These are phyloP conservation scores for Drosophila kokeensis DNA, from an alignment of 2,888 invertebrate species.

Conservation along the genomic window DNA sequence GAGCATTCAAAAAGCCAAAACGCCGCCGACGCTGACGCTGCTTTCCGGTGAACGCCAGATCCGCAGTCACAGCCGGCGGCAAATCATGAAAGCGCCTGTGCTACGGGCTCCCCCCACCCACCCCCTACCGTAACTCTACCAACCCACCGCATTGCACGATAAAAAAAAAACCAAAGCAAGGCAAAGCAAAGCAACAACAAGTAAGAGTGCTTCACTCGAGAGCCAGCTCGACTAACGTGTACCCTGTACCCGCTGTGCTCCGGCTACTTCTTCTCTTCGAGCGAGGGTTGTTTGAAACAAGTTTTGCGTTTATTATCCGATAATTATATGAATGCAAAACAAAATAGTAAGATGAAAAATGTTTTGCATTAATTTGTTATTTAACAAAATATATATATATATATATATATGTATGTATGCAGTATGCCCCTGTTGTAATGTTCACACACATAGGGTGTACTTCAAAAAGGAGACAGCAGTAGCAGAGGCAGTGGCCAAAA, in stretches of 20 bases:
- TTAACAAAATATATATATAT: no score
- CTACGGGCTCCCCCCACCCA: constrained; percentile 17
- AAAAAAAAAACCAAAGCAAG: constrained; percentile 14
- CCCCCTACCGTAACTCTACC: neutral
- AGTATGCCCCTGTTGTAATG: neutral
- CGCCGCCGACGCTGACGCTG: constrained; percentile 53
- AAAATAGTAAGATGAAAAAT: neutral
- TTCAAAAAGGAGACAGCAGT: constrained; percentile 46
- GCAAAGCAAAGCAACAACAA: constrained; percentile 4
- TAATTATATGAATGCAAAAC: neutral
- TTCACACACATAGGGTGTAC: neutral
- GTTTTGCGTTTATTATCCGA: neutral
- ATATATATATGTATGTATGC: no score
- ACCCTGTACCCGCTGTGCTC: neutral
- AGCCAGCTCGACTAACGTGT: neutral
- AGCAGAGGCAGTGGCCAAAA: constrained; percentile 20
- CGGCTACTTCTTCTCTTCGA: neutral
- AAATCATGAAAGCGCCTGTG: constrained; percentile 74
- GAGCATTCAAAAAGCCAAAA: constrained; percentile 63
- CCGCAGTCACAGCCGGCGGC: constrained; percentile 68
- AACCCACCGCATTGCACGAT: constrained; percentile 36
- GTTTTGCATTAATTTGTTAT: neutral
- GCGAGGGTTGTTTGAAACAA: neutral
- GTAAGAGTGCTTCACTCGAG: neutral
- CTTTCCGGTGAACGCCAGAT: constrained; percentile 71